Evolutionary conservation across 2,797 vertebrate species (phyloP).

Genomic region (Poecilia velifera): DNA sequence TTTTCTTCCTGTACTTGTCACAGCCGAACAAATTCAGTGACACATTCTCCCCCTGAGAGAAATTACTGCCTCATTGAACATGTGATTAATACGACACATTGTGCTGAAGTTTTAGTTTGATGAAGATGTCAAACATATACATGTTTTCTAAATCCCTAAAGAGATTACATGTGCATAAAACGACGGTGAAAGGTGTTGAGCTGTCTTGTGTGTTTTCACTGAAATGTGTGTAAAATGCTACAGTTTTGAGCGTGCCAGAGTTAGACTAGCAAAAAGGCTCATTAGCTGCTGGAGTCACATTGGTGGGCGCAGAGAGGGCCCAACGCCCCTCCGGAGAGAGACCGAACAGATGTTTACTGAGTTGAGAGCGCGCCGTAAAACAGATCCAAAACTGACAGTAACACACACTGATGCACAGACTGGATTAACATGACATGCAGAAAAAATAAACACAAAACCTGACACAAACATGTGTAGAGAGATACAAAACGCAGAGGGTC

Average conservation of each 20-base stretch:
- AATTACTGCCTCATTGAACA: conserved; percentile 64
- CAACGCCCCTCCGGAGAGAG: conserved; percentile 51
- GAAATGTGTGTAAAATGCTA: background rate
- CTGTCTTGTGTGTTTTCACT: conserved; percentile 4
- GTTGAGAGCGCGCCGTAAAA: conserved; percentile 39
- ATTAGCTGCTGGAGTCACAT: conserved; percentile 68
- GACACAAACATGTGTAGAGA: conserved; percentile 15
- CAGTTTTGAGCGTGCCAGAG: conserved; percentile 6
- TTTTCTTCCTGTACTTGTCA: conserved; percentile 49
- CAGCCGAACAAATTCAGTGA: conserved; percentile 65
- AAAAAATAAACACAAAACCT: conserved; percentile 9
- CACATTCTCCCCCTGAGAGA: conserved; percentile 53
- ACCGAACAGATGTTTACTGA: conserved; percentile 64
- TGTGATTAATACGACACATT: conserved; percentile 65
- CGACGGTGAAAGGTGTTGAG: conserved; percentile 33
- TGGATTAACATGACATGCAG: background rate
- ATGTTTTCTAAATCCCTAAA: conserved; percentile 34
- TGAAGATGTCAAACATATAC: conserved; percentile 58
- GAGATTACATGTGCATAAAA: conserved; percentile 40
- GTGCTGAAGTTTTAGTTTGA: conserved; percentile 39
- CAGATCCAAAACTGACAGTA: conserved; percentile 33
- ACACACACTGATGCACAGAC: conserved; percentile 34
- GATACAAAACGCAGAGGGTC: conserved; percentile 16
- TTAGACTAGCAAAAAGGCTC: conserved; percentile 51
- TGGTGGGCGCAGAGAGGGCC: conserved; percentile 57